Base-by-base conservation (phyloP, 1,140 invertebrate species). In the Macrobrachium nipponense region DNA sequence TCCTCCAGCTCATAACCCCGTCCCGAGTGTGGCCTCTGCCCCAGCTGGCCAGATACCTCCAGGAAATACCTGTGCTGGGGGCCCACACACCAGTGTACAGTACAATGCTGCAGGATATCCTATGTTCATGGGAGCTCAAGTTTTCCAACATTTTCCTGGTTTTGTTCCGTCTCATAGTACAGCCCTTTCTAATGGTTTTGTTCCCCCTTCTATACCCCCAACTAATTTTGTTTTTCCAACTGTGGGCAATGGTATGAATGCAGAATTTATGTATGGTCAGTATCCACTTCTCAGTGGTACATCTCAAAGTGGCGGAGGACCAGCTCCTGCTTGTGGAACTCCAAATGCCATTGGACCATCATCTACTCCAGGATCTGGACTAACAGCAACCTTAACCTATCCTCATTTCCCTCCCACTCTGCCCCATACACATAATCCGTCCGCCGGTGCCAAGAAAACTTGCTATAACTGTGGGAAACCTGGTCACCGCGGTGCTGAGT, bases 381-480 rank as follows among this genome's bases (percentile, higher is more conserved):
- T 79, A 60, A 61, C 80, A 43, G 82, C 78, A 51, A 61, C 81
- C 43, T 58, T 82, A 58, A 76, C 88, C 36, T 86, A 89, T 60
- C 62, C 86, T 72, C 84, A 82, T 23, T 81, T 83, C 68, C 72
- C 76, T 68, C 73, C 72, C 72, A 23, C 80, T 62, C 81, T 85
- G 61, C 81, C 76, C 78, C 84, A 68, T 59, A 81, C 86, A 23
- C 77, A 81, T 36, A 77, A 73, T 75, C 81, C 88, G 64, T 82
- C 88, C 82, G 78, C 88, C 60, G 80, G 80, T 72, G 82, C 70
- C 80, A 88, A 89, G 81, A 89, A 89, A 44, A 68, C 88, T 68
- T 89, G 88, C 73, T 89, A 87, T 79, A 89, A 89, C 82, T 89
- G 88, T 85, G 88, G 88, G 62, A 64, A 89, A 66, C 70, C 85